Evolutionary conservation across 1,140 invertebrate genomes (phyloP).

Genomic region (Homalodisca vitripennis): DNA sequence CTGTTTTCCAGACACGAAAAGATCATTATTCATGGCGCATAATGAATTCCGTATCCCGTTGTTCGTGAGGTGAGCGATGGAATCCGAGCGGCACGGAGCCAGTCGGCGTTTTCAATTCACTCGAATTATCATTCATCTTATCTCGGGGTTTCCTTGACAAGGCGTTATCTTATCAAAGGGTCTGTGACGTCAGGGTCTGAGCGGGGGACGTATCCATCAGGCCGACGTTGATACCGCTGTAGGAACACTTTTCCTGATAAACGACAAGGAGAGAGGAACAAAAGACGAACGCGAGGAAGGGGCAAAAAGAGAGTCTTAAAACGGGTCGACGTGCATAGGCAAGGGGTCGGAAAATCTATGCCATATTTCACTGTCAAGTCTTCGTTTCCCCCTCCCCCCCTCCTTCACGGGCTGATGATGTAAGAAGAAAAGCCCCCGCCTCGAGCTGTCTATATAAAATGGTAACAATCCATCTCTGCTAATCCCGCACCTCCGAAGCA

Average conservation of each 20-base stretch:
- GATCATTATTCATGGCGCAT: conserved; percentile 16
- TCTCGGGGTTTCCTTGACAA: conserved; percentile 26
- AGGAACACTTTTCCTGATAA: conserved; percentile 26
- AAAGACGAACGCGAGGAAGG: conserved; percentile 22
- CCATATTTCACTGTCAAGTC: conserved; percentile 35
- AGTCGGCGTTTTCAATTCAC: conserved; percentile 8
- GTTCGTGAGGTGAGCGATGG: conserved; percentile 12
- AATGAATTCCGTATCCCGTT: conserved; percentile 10
- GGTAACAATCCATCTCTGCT: conserved; percentile 32
- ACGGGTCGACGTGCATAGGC: conserved; percentile 30
- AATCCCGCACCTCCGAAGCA: conserved; percentile 19
- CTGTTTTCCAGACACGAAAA: neutral
- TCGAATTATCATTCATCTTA: conserved; percentile 22
- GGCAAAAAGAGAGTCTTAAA: conserved; percentile 33
- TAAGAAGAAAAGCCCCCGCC: conserved; percentile 29
- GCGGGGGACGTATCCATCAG: no score
- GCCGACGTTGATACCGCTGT: conserved; percentile 31
- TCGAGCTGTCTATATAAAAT: conserved; percentile 33
- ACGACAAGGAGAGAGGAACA: conserved; percentile 19
- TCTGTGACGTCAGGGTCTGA: no score
- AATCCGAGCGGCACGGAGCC: neutral
- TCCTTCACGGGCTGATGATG: conserved; percentile 16
- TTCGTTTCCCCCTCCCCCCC: conserved; percentile 22
- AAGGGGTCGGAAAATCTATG: conserved; percentile 32
- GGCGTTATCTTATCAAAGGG: conserved; percentile 25